Evolutionary conservation across 2,888 invertebrate species (phyloP).

Genomic region (Drosophila quinaria): DNA sequence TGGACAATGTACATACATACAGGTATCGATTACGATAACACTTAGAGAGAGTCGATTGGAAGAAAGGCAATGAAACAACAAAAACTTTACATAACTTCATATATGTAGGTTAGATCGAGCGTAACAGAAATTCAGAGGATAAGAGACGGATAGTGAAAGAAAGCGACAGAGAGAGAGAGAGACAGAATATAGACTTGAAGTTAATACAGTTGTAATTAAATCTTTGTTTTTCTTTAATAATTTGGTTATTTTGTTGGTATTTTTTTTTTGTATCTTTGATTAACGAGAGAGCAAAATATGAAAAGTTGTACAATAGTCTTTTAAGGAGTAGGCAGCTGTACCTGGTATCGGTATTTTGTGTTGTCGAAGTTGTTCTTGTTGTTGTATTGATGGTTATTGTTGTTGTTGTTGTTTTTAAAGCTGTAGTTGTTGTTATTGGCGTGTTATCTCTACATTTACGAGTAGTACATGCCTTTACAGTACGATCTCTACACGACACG

Average conservation of each 20-base stretch:
- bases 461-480: conserved; percentile 77
- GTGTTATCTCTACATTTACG: conserved; percentile 78
- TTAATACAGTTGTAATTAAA: conserved; percentile 21
- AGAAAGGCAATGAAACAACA: conserved; percentile 47
- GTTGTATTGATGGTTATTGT: conserved; percentile 40
- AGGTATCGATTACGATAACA: conserved; percentile 48
- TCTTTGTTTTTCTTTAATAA: conserved; percentile 30
- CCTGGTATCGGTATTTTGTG: conserved; percentile 82
- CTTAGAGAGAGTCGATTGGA: conserved; percentile 59
- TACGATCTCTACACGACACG: conserved; percentile 84
- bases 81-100: conserved; percentile 46
- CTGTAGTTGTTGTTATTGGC: conserved; percentile 72
- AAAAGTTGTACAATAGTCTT: conserved; percentile 64
- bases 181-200: conserved; percentile 20
- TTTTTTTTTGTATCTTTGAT: conserved; percentile 37
- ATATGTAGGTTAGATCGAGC: conserved; percentile 48
- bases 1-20: conserved; percentile 35
- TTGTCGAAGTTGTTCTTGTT: conserved; percentile 72
- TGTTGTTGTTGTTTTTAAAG: conserved; percentile 59
- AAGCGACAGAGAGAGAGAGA: conserved; percentile 51
- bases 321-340: conserved; percentile 64
- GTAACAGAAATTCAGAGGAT: conserved; percentile 43
- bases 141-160: conserved; percentile 41
- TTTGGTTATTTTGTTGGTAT: conserved; percentile 10
- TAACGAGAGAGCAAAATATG: conserved; percentile 75